phyloP scores from a whole-genome alignment of 35 echinoderm and acorn worm genomes.

The Patiria miniata region DNA sequence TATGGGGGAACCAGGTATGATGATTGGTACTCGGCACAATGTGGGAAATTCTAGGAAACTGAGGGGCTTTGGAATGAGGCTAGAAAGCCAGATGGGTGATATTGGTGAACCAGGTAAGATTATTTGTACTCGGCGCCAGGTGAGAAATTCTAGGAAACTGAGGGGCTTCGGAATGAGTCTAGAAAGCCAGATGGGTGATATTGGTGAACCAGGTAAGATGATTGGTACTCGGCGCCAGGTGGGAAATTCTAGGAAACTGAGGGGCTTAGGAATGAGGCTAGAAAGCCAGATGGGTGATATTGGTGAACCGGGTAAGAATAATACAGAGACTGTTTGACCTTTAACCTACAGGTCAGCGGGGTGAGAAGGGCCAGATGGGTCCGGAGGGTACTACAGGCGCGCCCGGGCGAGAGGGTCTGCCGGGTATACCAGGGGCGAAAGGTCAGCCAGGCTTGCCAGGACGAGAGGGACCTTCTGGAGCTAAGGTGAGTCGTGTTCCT shows the following conservation, averaged over 20 bases:
- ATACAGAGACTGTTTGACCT: too few species aligned
- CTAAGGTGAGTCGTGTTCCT: conserved; percentile 1
- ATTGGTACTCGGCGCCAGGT: not conserved
- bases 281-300: not conserved
- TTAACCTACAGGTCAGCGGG: not conserved
- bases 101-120: conserved; percentile 39
- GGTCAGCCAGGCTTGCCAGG: conserved; percentile 46
- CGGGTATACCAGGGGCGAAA: conserved; percentile 46
- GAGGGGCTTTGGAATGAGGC: not conserved
- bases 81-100: not conserved
- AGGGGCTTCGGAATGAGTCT: not conserved
- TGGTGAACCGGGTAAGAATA: too few species aligned
- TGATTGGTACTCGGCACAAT: not conserved
- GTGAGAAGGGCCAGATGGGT: conserved; percentile 17
- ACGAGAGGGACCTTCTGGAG: conserved; percentile 24
- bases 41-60: not conserved
- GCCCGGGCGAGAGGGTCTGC: conserved; percentile 18
- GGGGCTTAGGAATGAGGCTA: not conserved
- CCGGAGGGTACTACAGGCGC: not conserved
- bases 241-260: not conserved
- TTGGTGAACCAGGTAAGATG: conserved; percentile 34
- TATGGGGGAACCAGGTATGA: conserved; percentile 36
- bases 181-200: conserved; percentile 1
- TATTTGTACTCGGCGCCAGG: not conserved
- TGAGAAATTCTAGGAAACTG: not conserved